Conservation (phyloP, 2,797 vertebrate species). For the Bovichtus diacanthus region DNA sequence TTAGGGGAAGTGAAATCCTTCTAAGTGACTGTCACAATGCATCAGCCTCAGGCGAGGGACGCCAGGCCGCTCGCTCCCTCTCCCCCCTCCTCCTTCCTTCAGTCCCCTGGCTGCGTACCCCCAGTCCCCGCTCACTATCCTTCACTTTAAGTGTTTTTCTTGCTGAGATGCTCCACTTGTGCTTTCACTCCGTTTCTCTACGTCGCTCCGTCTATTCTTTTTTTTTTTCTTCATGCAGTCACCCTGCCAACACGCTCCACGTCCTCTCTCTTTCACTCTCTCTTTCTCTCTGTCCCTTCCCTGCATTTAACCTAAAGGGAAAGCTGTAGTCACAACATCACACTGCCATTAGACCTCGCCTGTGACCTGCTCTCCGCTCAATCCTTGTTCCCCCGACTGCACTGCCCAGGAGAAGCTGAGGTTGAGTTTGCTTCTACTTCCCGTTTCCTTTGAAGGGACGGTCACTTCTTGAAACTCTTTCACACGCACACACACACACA, state of each 20-base stretch:
- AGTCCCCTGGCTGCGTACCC: conserved; percentile 67
- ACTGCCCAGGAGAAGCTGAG: conserved; percentile 29
- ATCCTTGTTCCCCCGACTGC: conserved; percentile 67
- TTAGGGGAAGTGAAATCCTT: conserved; percentile 91
- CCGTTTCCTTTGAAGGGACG: conserved; percentile 71
- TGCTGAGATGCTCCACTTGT: conserved; percentile 74
- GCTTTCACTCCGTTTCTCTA: conserved; percentile 76
- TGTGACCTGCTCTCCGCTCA: conserved; percentile 89
- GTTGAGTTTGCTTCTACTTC: conserved; percentile 85
- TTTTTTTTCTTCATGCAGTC: conserved; percentile 24
- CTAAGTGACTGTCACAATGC: conserved; percentile 93
- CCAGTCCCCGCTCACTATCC: conserved; percentile 58
- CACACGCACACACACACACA: conserved; percentile 20
- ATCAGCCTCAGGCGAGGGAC: conserved; percentile 89
- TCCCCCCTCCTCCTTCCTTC: conserved; percentile 56
- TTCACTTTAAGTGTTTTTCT: conserved; percentile 84
- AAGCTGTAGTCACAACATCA: conserved; percentile 92
- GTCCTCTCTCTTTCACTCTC: conserved; percentile 59
- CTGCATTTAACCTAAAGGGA: conserved; percentile 91
- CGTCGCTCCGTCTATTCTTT: conserved; percentile 71
- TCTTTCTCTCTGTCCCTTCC: conserved; percentile 3
- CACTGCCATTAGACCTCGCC: conserved; percentile 86
- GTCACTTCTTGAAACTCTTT: conserved; percentile 59
- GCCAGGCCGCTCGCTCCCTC: conserved; percentile 80
- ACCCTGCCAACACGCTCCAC: conserved; percentile 19